Percentiles rank a stretch among this genome's conserved stretches.
Conservation (phyloP, 64 coral and sea anemone genomes). For the Catalaphyllia jardinei region DNA sequence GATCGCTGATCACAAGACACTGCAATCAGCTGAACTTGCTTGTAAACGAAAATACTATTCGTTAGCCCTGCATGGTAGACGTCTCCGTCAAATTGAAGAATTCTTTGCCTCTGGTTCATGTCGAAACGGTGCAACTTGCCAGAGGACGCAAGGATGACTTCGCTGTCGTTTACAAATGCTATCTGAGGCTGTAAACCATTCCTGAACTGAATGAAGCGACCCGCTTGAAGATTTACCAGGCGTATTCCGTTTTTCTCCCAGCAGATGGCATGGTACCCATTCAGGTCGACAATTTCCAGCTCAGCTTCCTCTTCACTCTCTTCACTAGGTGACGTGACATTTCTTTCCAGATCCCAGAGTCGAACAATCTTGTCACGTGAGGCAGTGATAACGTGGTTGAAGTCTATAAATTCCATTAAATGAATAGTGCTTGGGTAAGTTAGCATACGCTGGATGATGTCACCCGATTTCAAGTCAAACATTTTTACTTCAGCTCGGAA, state of each 20-base stretch:
- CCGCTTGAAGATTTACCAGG: constrained; percentile 41
- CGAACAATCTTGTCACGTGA: constrained; percentile 79
- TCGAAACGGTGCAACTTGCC: constrained; percentile 66
- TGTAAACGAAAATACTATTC: constrained; percentile 43
- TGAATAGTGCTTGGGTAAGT: constrained; percentile 78
- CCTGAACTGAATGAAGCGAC: constrained; percentile 48
- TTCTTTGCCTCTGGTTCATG: constrained; percentile 34
- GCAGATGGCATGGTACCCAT: constrained; percentile 31
- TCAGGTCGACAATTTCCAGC: constrained; percentile 52
- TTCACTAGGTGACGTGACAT: not conserved
- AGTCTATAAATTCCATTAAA: constrained; percentile 62
- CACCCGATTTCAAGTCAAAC: constrained; percentile 41
- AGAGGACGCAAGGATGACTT: constrained; percentile 41
- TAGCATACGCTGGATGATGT: constrained; percentile 27
- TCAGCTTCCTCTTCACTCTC: constrained; percentile 36
- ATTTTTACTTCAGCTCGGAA: constrained; percentile 61
- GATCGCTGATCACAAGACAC: constrained; percentile 37
- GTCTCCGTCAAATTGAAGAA: constrained; percentile 60
- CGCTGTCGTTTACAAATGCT: constrained; percentile 43
- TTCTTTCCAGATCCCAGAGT: constrained; percentile 77
- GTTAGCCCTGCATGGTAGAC: constrained; percentile 9
- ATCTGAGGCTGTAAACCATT: constrained; percentile 69
- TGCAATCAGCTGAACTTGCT: constrained; percentile 39
- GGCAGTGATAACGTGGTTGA: constrained; percentile 67
- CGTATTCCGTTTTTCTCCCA: constrained; percentile 44